Conservation (phyloP, 1,140 invertebrate species). For the Saccostrea echinata region DNA sequence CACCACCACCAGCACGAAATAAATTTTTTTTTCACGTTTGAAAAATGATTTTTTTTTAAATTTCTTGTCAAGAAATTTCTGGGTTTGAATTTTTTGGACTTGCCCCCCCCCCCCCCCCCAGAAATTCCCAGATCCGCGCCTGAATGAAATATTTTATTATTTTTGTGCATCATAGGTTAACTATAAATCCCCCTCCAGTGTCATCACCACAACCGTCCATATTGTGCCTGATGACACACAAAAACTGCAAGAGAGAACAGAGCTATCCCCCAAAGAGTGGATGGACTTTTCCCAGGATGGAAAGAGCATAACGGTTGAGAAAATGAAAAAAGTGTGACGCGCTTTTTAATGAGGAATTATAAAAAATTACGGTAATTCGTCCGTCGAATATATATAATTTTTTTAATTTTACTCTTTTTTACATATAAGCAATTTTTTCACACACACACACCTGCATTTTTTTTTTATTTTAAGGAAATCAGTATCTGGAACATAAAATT, state of each 20-base stretch:
- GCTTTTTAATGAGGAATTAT: background rate
- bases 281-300: background rate
- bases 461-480: background rate
- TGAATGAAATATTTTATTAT: no score
- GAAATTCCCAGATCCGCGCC: background rate
- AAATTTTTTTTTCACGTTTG: no score
- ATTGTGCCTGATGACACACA: background rate
- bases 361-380: background rate
- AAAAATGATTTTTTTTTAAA: background rate
- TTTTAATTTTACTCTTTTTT: background rate
- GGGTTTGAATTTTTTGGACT: background rate
- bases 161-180: constrained; percentile 10
- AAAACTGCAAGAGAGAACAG: background rate
- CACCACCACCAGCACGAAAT: no score
- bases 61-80: background rate
- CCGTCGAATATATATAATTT: background rate
- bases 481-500: background rate
- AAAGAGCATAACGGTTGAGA: background rate
- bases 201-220: constrained; percentile 40
- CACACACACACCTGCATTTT: background rate
- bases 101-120: background rate
- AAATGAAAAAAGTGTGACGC: background rate
- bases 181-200: constrained; percentile 23
- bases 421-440: background rate
- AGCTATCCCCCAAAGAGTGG: constrained; percentile 39